A percentile compares a stretch with the other conserved stretches of the same genome.
Conservation (phyloP, 2,888 invertebrate genomes). For the Limulus polyphemus region DNA sequence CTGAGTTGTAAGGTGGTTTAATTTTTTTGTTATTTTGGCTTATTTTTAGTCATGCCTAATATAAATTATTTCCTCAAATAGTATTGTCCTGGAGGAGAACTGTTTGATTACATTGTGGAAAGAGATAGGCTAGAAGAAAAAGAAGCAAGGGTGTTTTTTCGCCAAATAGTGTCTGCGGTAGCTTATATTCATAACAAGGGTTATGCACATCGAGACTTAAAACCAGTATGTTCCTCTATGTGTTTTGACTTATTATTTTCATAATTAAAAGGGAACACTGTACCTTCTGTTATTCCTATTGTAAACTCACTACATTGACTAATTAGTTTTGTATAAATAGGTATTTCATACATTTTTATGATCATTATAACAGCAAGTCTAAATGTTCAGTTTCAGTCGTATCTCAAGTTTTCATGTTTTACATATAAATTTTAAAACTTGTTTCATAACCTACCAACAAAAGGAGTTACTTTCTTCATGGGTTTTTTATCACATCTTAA, state of each 20-base stretch:
- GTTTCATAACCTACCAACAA: too few relatives aligned
- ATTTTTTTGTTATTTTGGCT: not conserved
- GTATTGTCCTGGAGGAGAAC: conserved; percentile 67
- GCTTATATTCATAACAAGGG: conserved; percentile 61
- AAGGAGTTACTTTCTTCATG: too few relatives aligned
- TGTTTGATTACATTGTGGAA: conserved; percentile 72
- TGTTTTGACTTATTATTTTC: conserved; percentile 2
- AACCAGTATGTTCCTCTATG: conserved; percentile 50
- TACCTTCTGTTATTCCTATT: too few relatives aligned
- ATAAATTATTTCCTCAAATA: conserved; percentile 28
- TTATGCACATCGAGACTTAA: conserved; percentile 65
- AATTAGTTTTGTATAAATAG: too few relatives aligned
- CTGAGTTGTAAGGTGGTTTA: not conserved
- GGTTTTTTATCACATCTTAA: too few relatives aligned
- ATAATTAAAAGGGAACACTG: too few relatives aligned
- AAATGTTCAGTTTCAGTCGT: too few relatives aligned
- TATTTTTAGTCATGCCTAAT: not conserved
- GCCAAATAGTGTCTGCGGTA: conserved; percentile 64
- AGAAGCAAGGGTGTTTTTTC: conserved; percentile 60
- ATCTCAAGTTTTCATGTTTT: too few relatives aligned
- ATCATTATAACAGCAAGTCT: too few relatives aligned
- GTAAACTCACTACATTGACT: too few relatives aligned
- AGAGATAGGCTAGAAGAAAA: conserved; percentile 55
- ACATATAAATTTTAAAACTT: too few relatives aligned
- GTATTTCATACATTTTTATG: too few relatives aligned